These are phyloP conservation scores for Calyptommatus sinebrachiatus DNA, from an alignment of 2,113 vertebrate species.

Conservation along the genomic window DNA sequence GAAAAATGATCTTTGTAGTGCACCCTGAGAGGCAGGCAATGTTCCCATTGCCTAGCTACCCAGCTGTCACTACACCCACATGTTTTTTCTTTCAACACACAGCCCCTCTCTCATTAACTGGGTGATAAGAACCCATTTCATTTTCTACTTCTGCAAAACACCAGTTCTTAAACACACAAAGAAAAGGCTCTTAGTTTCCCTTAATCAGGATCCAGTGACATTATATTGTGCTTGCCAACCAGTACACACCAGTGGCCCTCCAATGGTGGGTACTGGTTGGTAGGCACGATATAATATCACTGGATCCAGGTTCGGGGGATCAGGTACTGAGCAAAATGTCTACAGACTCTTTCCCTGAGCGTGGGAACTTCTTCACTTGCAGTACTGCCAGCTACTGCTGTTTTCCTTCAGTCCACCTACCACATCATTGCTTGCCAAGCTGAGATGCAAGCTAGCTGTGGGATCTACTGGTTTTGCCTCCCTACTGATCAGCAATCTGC, in stretches of 20 bases:
- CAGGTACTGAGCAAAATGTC: no score
- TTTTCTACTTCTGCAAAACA: constrained; percentile 28
- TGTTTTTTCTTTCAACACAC: constrained; percentile 41
- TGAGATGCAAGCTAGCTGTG: no score
- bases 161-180: constrained; percentile 17
- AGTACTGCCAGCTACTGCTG: no score
- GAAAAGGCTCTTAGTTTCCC: constrained; percentile 4
- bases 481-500: no score
- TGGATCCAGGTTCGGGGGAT: no score
- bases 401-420: no score
- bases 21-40: constrained; percentile 53
- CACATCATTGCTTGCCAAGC: no score
- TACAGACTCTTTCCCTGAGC: no score
- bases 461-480: no score
- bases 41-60: constrained; percentile 60
- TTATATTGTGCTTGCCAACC: accelerated
- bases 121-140: constrained; percentile 8
- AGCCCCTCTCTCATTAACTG: constrained; percentile 9
- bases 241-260: not conserved
- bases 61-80: constrained; percentile 61
- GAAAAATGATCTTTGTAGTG: constrained; percentile 55
- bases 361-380: no score
- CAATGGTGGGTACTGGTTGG: no score
- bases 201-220: not conserved
- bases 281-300: no score